These are phyloP conservation scores for Diarsia dahlii DNA, from an alignment of 2,888 invertebrate species.

Conservation along the genomic window DNA sequence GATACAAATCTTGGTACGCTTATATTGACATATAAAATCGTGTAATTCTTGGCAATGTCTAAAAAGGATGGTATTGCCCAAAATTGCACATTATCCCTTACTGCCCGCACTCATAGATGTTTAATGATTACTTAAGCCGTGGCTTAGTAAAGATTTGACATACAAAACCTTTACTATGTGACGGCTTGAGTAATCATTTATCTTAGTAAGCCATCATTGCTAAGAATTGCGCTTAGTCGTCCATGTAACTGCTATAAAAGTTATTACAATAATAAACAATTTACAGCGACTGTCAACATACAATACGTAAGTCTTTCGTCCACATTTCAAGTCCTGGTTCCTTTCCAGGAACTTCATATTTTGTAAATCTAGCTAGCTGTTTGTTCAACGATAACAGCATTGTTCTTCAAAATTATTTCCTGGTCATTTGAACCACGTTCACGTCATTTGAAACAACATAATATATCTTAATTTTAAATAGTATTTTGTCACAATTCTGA, in stretches of 20 bases:
- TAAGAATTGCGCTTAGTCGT: not conserved
- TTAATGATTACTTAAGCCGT: no score
- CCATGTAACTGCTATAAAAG: not conserved
- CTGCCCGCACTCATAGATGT: no score
- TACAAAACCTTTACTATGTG: no score
- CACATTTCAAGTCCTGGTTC: constrained; percentile 8
- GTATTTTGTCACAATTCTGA: not conserved
- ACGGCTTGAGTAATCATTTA: no score
- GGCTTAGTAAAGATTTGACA: no score
- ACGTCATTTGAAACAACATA: no score
- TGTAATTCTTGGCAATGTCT: not conserved
- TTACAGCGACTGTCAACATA: not conserved
- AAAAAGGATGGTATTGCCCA: not conserved
- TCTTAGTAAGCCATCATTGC: not conserved
- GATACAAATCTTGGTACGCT: not conserved
- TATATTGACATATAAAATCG: not conserved
- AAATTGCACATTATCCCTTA: not conserved
- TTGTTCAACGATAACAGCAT: not conserved
- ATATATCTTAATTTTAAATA: not conserved
- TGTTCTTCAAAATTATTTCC: no score
- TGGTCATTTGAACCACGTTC: no score
- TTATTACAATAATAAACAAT: not conserved
- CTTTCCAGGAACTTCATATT: not conserved
- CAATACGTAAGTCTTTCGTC: not conserved
- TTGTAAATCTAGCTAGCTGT: not conserved